Percentiles rank a stretch among this genome's conserved stretches.
phyloP scores from a whole-genome alignment of 2,113 vertebrate genomes.

The Neolamprologus cancellatus region DNA sequence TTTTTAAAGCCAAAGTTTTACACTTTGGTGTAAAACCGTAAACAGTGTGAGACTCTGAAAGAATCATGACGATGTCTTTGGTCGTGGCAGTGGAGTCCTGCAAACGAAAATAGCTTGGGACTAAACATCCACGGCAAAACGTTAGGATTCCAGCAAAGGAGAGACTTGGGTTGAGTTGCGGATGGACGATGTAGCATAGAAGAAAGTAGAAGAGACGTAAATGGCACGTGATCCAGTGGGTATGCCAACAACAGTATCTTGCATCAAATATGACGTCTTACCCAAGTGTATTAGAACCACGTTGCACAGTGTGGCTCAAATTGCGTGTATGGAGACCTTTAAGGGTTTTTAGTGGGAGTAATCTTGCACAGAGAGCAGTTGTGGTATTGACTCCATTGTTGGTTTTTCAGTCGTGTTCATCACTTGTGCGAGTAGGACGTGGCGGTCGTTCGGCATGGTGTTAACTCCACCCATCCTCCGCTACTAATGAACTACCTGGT shows the following conservation, averaged over 20 bases:
- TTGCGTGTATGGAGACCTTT: neutral
- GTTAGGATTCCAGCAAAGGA: neutral
- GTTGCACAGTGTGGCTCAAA: neutral
- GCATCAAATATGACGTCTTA: neutral
- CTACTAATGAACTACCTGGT: neutral
- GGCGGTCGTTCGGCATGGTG: neutral
- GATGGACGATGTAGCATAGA: neutral
- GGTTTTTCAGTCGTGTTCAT: neutral
- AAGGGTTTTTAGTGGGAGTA: neutral
- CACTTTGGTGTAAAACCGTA: neutral
- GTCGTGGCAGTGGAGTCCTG: neutral
- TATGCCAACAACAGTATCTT: neutral
- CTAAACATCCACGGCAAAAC: neutral
- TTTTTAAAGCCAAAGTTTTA: neutral
- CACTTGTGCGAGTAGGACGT: neutral
- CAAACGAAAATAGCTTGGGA: fast-evolving
- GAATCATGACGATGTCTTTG: neutral
- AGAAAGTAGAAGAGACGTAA: neutral
- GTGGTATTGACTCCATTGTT: neutral
- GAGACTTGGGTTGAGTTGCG: neutral
- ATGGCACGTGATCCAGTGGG: neutral
- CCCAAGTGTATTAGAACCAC: neutral
- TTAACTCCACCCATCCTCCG: neutral
- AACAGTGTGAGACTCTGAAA: too few species aligned
- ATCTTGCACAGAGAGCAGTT: neutral